These are phyloP conservation scores for Sinodicranocentrus sp. DNA, from an alignment of 2,888 invertebrate species.

Conservation along the genomic window DNA sequence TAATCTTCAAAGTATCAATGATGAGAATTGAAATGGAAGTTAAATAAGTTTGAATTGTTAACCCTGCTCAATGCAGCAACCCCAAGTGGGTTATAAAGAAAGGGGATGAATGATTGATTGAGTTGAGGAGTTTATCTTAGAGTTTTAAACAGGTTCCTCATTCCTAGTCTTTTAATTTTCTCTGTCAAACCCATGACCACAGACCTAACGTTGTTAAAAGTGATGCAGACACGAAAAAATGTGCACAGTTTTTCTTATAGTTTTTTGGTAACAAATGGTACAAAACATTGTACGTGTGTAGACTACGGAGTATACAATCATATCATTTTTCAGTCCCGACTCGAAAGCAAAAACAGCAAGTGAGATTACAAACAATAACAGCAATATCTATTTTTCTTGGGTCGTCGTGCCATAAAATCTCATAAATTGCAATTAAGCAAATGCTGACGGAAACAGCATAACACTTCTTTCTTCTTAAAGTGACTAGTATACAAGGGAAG, in stretches of 20 bases:
- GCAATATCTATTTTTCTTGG: conserved; percentile 26
- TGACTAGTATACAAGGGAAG: not conserved
- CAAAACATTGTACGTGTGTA: not conserved
- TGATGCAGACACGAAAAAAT: not conserved
- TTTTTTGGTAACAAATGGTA: not conserved
- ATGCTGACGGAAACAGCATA: conserved; percentile 43
- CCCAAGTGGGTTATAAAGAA: too few relatives aligned
- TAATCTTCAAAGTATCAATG: too few relatives aligned
- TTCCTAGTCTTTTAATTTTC: not conserved
- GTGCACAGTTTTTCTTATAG: not conserved
- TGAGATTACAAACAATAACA: not conserved
- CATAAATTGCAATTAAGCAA: conserved; percentile 61
- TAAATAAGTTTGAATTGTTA: too few relatives aligned
- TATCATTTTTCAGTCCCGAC: too few relatives aligned
- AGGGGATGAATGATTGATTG: too few relatives aligned
- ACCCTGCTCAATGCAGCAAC: too few relatives aligned
- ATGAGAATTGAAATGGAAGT: too few relatives aligned
- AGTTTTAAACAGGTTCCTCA: conserved; percentile 9
- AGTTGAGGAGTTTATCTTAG: too few relatives aligned
- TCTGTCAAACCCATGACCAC: not conserved
- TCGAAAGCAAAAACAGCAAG: too few relatives aligned
- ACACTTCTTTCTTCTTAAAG: conserved; percentile 2
- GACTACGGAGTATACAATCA: too few relatives aligned
- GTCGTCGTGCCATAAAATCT: conserved; percentile 28
- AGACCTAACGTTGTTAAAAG: not conserved